A percentile compares a stretch with the other conserved stretches of the same genome.
These are phyloP conservation scores for Eupithecia dodoneata DNA, from an alignment of 2,888 invertebrate genomes.

Conservation along the genomic window DNA sequence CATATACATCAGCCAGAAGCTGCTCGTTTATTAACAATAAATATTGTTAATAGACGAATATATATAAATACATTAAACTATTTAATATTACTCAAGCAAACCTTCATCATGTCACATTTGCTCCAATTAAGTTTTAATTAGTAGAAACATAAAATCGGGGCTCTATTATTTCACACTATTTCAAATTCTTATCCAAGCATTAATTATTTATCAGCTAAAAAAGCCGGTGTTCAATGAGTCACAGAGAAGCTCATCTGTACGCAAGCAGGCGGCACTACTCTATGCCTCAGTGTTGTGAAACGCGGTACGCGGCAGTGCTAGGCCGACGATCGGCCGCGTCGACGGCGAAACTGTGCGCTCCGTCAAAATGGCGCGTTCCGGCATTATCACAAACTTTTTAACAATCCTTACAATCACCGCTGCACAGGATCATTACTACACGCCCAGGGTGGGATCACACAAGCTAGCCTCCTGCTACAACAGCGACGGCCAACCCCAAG, in stretches of 20 bases:
- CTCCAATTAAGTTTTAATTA: neutral
- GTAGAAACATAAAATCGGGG: neutral
- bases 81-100: neutral
- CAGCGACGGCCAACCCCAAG: constrained; percentile 72
- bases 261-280: constrained; percentile 48
- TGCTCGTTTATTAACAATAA: too few relatives aligned
- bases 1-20: too few relatives aligned
- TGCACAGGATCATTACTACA: constrained; percentile 70
- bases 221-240: constrained; percentile 29
- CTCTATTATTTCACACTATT: neutral
- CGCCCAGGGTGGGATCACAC: constrained; percentile 69
- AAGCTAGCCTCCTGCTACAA: constrained; percentile 75
- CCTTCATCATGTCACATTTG: neutral
- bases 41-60: too few relatives aligned
- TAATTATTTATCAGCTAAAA: neutral
- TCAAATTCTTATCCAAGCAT: neutral
- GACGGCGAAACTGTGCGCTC: constrained; percentile 66
- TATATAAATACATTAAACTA: neutral
- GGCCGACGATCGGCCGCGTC: constrained; percentile 69
- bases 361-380: constrained; percentile 72
- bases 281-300: constrained; percentile 77
- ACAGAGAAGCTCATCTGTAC: neutral
- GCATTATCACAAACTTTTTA: constrained; percentile 61
- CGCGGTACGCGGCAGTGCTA: constrained; percentile 69
- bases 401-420: constrained; percentile 57